Percentiles rank a stretch among this genome's conserved stretches.
Evolutionary conservation across 2,888 invertebrate species (phyloP).

Genomic region (Meganola albula): DNA sequence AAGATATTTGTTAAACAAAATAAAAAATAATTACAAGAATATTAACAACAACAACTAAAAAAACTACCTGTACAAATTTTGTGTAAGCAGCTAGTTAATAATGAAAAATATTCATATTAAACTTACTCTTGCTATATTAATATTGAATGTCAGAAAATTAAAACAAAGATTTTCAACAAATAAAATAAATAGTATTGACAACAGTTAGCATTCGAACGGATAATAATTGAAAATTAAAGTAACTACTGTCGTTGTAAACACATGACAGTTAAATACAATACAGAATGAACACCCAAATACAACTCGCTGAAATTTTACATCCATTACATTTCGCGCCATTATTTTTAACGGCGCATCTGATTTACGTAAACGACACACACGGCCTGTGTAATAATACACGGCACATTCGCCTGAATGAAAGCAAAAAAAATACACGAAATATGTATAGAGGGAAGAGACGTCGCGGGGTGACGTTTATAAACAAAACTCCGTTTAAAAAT

Average conservation of each 20-base stretch:
- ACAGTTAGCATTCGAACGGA: constrained; percentile 19
- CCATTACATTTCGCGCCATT: constrained; percentile 41
- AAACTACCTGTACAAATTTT: too few species aligned
- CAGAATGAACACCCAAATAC: constrained; percentile 23
- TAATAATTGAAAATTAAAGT: constrained; percentile 31
- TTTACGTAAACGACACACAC: constrained; percentile 37
- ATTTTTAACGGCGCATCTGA: constrained; percentile 53
- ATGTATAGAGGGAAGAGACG: constrained; percentile 36
- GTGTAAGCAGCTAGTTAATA: too few species aligned
- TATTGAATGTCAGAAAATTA: too few species aligned
- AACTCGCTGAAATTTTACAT: constrained; percentile 26
- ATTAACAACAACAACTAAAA: too few species aligned
- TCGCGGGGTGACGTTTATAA: constrained; percentile 51
- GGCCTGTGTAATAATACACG: constrained; percentile 22
- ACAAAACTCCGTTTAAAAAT: constrained; percentile 54
- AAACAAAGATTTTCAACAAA: too few species aligned
- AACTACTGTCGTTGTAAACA: constrained; percentile 28
- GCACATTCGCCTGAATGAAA: constrained; percentile 19
- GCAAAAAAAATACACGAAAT: constrained; percentile 22
- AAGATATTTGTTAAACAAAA: too few species aligned
- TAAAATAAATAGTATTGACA: too few species aligned
- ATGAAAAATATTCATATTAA: too few species aligned
- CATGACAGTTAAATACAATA: constrained; percentile 23
- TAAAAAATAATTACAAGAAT: too few species aligned
- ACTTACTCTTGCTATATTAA: too few species aligned